These are phyloP conservation scores for Lophura nycthemera DNA, from an alignment of 2,113 vertebrate genomes.

Conservation along the genomic window DNA sequence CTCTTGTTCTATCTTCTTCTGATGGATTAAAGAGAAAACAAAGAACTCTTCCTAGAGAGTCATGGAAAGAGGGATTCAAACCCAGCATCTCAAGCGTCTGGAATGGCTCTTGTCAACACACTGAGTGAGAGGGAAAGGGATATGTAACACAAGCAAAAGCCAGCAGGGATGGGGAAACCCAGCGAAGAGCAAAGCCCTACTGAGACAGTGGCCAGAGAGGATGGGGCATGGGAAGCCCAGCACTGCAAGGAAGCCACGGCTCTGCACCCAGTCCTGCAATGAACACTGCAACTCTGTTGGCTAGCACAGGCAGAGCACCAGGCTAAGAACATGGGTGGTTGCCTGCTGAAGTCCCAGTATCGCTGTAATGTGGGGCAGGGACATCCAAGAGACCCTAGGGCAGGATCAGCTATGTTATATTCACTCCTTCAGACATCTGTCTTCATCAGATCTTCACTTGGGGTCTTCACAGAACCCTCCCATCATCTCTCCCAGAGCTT, in stretches of 20 bases:
- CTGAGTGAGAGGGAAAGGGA: rapidly evolving
- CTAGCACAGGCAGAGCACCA: background rate
- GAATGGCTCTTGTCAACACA: rapidly evolving
- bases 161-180: background rate
- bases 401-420: rapidly evolving
- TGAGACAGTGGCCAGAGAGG: background rate
- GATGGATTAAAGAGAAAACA: background rate
- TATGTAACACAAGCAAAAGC: rapidly evolving
- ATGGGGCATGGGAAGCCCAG: background rate
- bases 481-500: background rate
- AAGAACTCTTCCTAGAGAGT: background rate
- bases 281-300: background rate
- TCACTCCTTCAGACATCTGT: background rate
- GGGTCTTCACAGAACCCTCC: background rate
- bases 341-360: rapidly evolving
- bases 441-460: background rate
- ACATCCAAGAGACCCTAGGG: background rate
- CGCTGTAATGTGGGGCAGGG: background rate
- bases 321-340: background rate
- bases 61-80: background rate
- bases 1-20: background rate
- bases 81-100: background rate
- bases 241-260: background rate
- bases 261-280: background rate
- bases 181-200: background rate